phyloP scores from a whole-genome alignment of 2,113 vertebrate species.

The Cryptotis parvus region DNA sequence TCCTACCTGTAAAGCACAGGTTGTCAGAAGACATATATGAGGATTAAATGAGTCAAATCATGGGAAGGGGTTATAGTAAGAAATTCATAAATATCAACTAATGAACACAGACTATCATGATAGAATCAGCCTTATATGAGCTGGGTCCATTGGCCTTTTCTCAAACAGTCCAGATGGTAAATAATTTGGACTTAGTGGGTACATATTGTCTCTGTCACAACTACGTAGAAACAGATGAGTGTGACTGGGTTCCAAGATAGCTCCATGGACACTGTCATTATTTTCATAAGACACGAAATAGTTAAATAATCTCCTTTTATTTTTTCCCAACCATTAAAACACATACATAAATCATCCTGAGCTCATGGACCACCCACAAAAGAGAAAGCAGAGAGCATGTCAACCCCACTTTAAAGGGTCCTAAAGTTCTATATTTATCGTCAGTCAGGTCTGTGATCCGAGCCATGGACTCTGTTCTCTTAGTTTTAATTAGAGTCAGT shows the following conservation, averaged over 20 bases:
- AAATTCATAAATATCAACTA: fast-evolving
- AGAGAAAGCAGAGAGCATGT: background rate
- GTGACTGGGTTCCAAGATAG: background rate
- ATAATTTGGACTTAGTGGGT: background rate
- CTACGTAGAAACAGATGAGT: background rate
- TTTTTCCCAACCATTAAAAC: background rate
- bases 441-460: background rate
- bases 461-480: background rate
- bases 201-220: background rate
- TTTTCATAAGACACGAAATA: background rate
- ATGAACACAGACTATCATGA: background rate
- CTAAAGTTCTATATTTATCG: too few relatives aligned
- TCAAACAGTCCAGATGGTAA: background rate
- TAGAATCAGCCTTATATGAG: background rate
- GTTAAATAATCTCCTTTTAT: background rate
- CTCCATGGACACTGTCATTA: background rate
- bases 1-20: background rate
- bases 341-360: too few relatives aligned
- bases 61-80: background rate
- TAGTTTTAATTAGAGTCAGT: background rate
- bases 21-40: background rate
- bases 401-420: background rate
- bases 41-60: background rate
- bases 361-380: too few relatives aligned
- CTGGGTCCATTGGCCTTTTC: background rate